Base-by-base conservation (phyloP, 2,113 vertebrate genomes). In the Apus apus region DNA sequence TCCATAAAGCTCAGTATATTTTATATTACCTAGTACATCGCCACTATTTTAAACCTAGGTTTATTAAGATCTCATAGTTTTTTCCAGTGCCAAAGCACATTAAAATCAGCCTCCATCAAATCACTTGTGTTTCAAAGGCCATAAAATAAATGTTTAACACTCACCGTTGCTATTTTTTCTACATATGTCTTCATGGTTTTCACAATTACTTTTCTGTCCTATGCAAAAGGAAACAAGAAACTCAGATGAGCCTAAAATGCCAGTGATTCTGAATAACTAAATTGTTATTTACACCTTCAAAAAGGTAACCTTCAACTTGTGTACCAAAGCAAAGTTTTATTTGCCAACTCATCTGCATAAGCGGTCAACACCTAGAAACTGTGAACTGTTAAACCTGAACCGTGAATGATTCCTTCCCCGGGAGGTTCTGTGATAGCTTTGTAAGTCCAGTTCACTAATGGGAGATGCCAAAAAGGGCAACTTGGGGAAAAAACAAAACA, bases 111-210 rank as follows among this genome's bases (percentile, higher is more conserved):
- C 30, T 71, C 43, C 62, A 18, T 4, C 51, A 75, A 46, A 66
- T 38, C 27, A 34, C 9, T 38, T 29, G 13, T n/a, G 1, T 46
- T 78, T 58, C 45, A 38, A 32, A 84, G 30, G 60, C 21, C 51
- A 43, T n/a, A 8, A 86, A 72, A 75, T 27, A 86, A 82, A 73
- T 26, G 14, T 23, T 53, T 89, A 82, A 89, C 58, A 98, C 99
- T 98, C 98, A 99, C 99, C 80, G 77, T 99, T 70, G 99, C 99
- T 96, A 99, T 98, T 97, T 99, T 99, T 94, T 98, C 98, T 95
- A 99, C 93, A 15, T 99, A 99, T 0, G 98, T 99, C 98, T 99
- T 99, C 99, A 99, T 99, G 16, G 99, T 99, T 98, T 99, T 99
- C 93, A 99, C 98, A 85, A 99, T 99, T 21, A 99, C 96, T 97